phyloP scores from a whole-genome alignment of 23 tunicate genomes.

The Halocynthia aurantium region DNA sequence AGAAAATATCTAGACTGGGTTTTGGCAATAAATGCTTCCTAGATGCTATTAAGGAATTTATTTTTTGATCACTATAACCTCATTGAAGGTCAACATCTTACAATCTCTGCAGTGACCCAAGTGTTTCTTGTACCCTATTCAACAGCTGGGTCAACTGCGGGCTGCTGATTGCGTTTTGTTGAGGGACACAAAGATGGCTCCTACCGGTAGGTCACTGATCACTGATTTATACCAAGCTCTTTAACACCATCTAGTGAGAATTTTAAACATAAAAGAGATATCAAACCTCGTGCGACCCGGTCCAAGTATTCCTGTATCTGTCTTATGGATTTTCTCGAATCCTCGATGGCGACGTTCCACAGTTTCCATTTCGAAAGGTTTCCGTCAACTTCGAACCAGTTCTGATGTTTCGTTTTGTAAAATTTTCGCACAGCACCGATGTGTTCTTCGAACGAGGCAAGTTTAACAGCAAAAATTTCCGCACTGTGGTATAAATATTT shows the following conservation, averaged over 20 bases:
- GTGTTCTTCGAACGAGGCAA: conserved; percentile 35
- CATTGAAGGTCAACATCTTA: no score
- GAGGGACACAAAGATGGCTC: background rate
- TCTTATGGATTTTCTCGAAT: conserved; percentile 23
- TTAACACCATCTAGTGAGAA: background rate
- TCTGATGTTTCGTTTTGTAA: conserved; percentile 63
- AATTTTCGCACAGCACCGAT: conserved; percentile 31
- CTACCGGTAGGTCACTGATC: background rate
- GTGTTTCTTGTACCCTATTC: no score
- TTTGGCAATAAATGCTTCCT: no score
- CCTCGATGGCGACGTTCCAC: conserved; percentile 39
- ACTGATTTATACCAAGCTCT: background rate
- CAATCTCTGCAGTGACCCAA: no score
- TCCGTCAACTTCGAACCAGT: conserved; percentile 62
- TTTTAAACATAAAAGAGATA: background rate
- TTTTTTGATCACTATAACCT: no score
- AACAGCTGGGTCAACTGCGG: no score
- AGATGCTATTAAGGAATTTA: no score
- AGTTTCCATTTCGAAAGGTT: conserved; percentile 72
- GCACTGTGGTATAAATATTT: conserved; percentile 46
- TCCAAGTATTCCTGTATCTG: conserved; percentile 71
- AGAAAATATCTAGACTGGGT: no score
- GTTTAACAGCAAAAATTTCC: conserved; percentile 32
- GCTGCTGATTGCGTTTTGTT: no score
- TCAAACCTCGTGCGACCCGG: conserved; percentile 48